Evolutionary conservation across 2,888 invertebrate species (phyloP).

Genomic region (Adela reaumurella): DNA sequence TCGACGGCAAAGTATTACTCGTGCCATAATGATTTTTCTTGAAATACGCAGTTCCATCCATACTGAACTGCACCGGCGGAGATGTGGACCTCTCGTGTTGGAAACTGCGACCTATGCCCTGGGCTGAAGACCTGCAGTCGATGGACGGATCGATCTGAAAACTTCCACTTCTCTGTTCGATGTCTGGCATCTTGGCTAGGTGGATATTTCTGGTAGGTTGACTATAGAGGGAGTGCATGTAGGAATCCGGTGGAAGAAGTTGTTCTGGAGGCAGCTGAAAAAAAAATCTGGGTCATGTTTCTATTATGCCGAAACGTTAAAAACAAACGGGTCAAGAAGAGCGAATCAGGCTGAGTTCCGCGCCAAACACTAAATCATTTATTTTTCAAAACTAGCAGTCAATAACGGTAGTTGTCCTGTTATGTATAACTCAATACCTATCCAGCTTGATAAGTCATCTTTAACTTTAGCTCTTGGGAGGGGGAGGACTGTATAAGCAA

Average conservation of each 20-base stretch:
- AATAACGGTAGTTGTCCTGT: too few relatives aligned
- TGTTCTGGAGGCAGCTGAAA: conserved; percentile 41
- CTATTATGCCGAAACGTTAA: not conserved
- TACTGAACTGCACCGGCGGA: conserved; percentile 38
- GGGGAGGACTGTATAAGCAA: too few relatives aligned
- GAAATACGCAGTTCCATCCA: conserved; percentile 32
- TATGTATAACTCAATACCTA: too few relatives aligned
- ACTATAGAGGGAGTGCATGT: conserved; percentile 34
- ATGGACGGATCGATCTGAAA: conserved; percentile 11
- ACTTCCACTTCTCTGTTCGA: conserved; percentile 21
- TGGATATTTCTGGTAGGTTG: conserved; percentile 32
- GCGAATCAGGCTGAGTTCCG: too few relatives aligned
- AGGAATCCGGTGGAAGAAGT: conserved; percentile 40
- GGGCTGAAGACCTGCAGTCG: conserved; percentile 5
- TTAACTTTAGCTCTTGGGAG: too few relatives aligned
- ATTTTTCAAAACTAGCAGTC: too few relatives aligned
- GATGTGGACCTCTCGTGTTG: conserved; percentile 29
- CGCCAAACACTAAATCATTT: too few relatives aligned
- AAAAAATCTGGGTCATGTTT: not conserved
- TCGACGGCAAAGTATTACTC: conserved; percentile 32
- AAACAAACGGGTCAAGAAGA: not conserved
- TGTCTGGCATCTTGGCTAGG: conserved; percentile 35
- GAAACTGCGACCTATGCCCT: conserved; percentile 16
- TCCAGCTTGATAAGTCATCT: too few relatives aligned
- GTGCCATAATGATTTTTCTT: conserved; percentile 29